Base-by-base conservation (phyloP, 2,888 invertebrate genomes). In the Lymantria dispar region DNA sequence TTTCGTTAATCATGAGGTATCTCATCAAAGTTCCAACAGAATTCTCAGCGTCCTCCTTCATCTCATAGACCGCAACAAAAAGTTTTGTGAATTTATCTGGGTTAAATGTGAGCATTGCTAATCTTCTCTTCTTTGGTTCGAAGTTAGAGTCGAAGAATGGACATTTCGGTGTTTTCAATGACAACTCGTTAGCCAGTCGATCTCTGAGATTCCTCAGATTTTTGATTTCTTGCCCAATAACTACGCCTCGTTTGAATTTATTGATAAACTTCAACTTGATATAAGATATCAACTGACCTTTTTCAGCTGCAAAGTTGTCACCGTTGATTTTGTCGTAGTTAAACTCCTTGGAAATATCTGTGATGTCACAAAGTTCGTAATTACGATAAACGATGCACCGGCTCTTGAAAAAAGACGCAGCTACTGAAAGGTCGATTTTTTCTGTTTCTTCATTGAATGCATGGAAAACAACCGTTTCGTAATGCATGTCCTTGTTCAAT, bases 11-110 rank as follows among this genome's bases (percentile, higher is more conserved):
- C 7, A 58, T 49, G n/a, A 78, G 72, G 48, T 76, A 76, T 54
- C 76, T 73, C 9, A 78, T 72, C 45, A 76, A 54, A 39, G 71
- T 64, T 13, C 65, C 47, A 56, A 77, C 66, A 0, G 56, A 63
- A 64, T 72, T 74, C 14, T 76, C 76, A 45, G 76, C 56, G 0
- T 69, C 66, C 40, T 64, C 49, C 46, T 68, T 70, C 1, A 9
- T 9, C 2, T 38, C 44, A 22, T 62, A 36, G 0, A 7, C 29
- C 9, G 45, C 1, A 31, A 38, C 15, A 48, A 7, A 47, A 5
- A 70, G 63, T 56, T 50, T 60, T 30, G 52, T 64, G 31, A 70
- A 74, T 71, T 64, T 70, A 36, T 57, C 45, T 3, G 65, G 62
- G 8, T 47, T 38, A 49, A 75, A 75, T 61, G 54, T 56, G 0